These are phyloP conservation scores for Anagyrus pseudococci DNA, from an alignment of 2,888 invertebrate species.

Conservation along the genomic window DNA sequence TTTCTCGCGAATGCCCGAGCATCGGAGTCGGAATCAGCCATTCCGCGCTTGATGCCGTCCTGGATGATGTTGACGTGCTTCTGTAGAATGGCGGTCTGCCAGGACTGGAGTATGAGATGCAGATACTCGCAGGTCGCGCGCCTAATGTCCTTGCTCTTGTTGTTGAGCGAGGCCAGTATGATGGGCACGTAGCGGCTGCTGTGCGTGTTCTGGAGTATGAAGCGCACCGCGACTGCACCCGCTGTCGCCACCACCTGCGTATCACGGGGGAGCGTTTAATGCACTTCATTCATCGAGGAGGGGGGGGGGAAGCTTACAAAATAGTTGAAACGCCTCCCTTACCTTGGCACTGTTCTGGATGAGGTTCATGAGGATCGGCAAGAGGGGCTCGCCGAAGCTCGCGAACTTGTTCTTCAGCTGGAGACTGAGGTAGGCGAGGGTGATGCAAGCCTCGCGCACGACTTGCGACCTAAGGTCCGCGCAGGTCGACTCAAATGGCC, in stretches of 20 bases:
- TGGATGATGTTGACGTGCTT: slow-evolving; percentile 78
- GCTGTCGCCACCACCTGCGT: slow-evolving; percentile 85
- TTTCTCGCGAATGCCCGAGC: slow-evolving; percentile 83
- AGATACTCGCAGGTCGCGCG: slow-evolving; percentile 81
- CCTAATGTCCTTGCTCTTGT: slow-evolving; percentile 93
- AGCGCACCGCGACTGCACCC: slow-evolving; percentile 84
- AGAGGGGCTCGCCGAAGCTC: slow-evolving; percentile 81
- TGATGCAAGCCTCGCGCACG: slow-evolving; percentile 94
- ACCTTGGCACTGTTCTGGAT: slow-evolving; percentile 97
- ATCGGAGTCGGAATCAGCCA: slow-evolving; percentile 92
- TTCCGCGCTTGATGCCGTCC: slow-evolving; percentile 85
- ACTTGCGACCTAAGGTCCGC: slow-evolving; percentile 93
- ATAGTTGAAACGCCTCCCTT: slow-evolving; percentile 43
- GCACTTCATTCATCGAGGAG: too few relatives aligned
- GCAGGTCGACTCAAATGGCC: slow-evolving; percentile 81
- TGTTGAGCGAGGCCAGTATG: slow-evolving; percentile 76
- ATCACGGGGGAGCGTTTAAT: too few relatives aligned
- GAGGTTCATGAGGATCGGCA: slow-evolving; percentile 85
- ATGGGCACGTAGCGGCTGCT: slow-evolving; percentile 82
- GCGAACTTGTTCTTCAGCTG: slow-evolving; percentile 83
- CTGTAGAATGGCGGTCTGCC: slow-evolving; percentile 86
- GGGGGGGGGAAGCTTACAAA: too few relatives aligned
- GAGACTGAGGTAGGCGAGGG: slow-evolving; percentile 91
- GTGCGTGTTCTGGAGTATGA: slow-evolving; percentile 86
- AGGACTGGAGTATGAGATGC: slow-evolving; percentile 81